Evolutionary conservation across 2,113 vertebrate species (phyloP).

Genomic region (Elaphurus davidianus): DNA sequence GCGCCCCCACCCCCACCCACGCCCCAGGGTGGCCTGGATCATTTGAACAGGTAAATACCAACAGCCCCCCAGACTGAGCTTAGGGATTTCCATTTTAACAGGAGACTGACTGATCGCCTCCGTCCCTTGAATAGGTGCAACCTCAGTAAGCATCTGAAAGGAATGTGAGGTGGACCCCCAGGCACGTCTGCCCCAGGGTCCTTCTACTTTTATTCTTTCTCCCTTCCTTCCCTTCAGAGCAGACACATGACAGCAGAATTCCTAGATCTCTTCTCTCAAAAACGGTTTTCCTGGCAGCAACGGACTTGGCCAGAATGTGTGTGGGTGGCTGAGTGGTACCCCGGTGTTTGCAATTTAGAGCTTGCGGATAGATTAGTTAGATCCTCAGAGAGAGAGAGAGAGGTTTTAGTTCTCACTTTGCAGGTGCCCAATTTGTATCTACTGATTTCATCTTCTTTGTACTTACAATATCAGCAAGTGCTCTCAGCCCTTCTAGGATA

Average conservation of each 20-base stretch:
- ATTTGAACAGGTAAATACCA: not conserved
- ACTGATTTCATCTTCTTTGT: slow-evolving; percentile 28
- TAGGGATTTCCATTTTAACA: not conserved
- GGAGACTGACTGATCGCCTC: not conserved
- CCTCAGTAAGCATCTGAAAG: not conserved
- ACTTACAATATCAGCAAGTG: not conserved
- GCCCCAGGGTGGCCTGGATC: not conserved
- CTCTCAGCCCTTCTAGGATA: slow-evolving; percentile 32
- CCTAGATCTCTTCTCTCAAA: not conserved
- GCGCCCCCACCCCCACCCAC: not conserved
- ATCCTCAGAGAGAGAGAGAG: not conserved
- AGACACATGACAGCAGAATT: not conserved
- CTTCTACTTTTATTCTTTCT: not conserved
- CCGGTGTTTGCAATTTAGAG: not conserved
- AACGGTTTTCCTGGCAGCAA: not conserved
- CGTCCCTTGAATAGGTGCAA: not conserved
- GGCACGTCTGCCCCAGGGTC: not conserved
- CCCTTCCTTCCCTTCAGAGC: not conserved
- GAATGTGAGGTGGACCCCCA: not conserved
- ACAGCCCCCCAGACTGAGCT: not conserved
- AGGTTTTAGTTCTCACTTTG: not conserved
- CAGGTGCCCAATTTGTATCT: not conserved
- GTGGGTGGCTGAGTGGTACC: not conserved
- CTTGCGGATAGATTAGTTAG: not conserved
- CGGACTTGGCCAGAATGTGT: not conserved